Percentiles rank a stretch among this genome's conserved stretches.
These are phyloP conservation scores for Columba janthina DNA, from an alignment of 2,113 vertebrate species.

Conservation along the genomic window DNA sequence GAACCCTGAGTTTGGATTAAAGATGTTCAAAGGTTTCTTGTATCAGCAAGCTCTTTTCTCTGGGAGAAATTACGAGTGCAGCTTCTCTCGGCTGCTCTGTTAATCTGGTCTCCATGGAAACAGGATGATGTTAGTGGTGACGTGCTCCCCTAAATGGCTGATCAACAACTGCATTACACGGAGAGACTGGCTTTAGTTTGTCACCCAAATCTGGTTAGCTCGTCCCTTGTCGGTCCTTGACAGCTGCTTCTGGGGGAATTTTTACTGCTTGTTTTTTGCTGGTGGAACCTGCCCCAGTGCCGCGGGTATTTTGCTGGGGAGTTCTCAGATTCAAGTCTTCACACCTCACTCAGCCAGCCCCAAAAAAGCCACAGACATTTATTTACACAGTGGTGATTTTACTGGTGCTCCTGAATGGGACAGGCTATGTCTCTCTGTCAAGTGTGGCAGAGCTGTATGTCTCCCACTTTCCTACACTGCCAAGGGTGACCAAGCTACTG, in stretches of 20 bases:
- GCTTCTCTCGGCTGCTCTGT: neutral
- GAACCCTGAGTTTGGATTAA: slow-evolving; percentile 44
- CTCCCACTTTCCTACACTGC: neutral
- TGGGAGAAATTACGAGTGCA: slow-evolving; percentile 44
- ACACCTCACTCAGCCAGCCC: neutral
- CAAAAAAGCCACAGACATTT: neutral
- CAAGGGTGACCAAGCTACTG: neutral
- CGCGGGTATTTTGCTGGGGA: neutral
- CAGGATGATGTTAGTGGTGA: slow-evolving; percentile 58
- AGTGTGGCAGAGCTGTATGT: neutral
- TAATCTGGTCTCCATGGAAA: slow-evolving; percentile 74
- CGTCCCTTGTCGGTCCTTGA: neutral
- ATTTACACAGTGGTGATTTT: accelerated
- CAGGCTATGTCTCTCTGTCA: neutral
- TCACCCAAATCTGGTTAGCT: slow-evolving; percentile 4
- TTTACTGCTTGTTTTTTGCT: neutral
- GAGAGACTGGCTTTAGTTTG: slow-evolving; percentile 17
- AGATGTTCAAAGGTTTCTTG: slow-evolving; percentile 37
- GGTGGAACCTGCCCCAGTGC: neutral
- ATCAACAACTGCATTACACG: slow-evolving; percentile 3
- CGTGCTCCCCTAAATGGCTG: slow-evolving; percentile 33
- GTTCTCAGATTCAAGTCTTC: neutral
- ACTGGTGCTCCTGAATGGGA: neutral
- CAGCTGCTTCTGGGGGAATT: neutral
- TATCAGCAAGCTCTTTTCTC: slow-evolving; percentile 32